phyloP scores from a whole-genome alignment of 2,797 vertebrate species.

The Lagodon rhomboides region DNA sequence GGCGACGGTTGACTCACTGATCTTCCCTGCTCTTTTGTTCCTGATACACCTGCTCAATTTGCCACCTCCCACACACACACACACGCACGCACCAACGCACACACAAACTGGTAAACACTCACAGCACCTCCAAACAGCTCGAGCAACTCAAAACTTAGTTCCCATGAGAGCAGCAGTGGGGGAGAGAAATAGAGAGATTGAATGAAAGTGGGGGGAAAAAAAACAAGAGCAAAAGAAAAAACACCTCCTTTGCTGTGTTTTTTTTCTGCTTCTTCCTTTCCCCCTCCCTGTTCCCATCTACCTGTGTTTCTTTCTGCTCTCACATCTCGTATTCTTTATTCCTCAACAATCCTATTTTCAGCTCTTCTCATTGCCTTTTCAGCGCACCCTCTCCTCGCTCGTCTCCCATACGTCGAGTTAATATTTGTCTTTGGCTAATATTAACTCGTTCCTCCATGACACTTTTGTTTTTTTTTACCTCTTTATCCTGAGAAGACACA shows the following conservation, averaged over 20 bases:
- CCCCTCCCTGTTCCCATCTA: slow-evolving; percentile 3
- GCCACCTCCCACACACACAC: slow-evolving; percentile 72
- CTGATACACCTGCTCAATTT: slow-evolving; percentile 79
- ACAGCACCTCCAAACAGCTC: slow-evolving; percentile 65
- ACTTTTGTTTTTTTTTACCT: slow-evolving; percentile 17
- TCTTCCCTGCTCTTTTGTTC: slow-evolving; percentile 72
- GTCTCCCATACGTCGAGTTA: slow-evolving; percentile 8
- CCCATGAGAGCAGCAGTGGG: slow-evolving; percentile 57
- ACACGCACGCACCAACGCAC: slow-evolving; percentile 26
- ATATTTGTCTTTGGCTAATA: slow-evolving; percentile 45
- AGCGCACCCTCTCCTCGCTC: slow-evolving; percentile 12
- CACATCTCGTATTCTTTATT: slow-evolving; percentile 34
- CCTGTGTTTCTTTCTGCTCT: slow-evolving; percentile 28
- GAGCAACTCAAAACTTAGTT: slow-evolving; percentile 68
- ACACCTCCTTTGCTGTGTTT: slow-evolving; percentile 14
- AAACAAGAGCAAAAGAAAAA: slow-evolving; percentile 34
- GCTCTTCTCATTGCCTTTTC: slow-evolving; percentile 28
- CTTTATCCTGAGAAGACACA: slow-evolving; percentile 28
- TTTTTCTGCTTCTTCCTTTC: slow-evolving; percentile 19
- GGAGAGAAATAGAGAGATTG: slow-evolving; percentile 44
- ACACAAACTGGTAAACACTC: slow-evolving; percentile 52
- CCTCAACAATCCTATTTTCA: slow-evolving; percentile 58
- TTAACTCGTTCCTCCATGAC: slow-evolving; percentile 33
- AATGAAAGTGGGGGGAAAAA: slow-evolving; percentile 58
- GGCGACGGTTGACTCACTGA: slow-evolving; percentile 71